These are phyloP conservation scores for Natator depressus DNA, from an alignment of 2,113 vertebrate genomes.

Conservation along the genomic window DNA sequence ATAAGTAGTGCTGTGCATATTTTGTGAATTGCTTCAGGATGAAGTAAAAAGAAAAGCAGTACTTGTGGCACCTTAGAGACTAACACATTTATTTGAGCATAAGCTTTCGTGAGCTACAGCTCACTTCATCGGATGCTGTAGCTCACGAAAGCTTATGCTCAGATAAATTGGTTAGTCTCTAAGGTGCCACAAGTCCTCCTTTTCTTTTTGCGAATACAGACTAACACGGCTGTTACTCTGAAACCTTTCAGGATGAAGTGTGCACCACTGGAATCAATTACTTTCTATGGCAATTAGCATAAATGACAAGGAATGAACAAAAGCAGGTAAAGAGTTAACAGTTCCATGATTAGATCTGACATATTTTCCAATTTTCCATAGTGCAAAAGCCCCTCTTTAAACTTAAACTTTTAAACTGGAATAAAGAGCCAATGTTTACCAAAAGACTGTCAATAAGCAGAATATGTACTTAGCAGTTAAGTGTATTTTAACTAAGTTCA, in stretches of 20 bases:
- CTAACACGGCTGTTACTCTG: too few relatives aligned
- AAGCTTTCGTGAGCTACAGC: too few relatives aligned
- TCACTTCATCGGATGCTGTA: too few relatives aligned
- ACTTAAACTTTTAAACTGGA: neutral
- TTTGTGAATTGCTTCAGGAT: neutral
- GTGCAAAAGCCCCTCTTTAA: neutral
- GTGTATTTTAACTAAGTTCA: neutral
- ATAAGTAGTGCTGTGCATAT: neutral
- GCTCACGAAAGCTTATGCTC: too few relatives aligned
- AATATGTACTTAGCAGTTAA: neutral
- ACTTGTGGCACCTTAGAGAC: too few relatives aligned
- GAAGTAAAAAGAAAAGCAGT: too few relatives aligned
- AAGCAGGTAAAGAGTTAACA: neutral
- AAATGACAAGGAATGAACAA: too few relatives aligned
- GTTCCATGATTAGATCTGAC: neutral
- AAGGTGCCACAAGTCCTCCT: too few relatives aligned
- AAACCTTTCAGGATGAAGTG: neutral
- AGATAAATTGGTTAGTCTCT: too few relatives aligned
- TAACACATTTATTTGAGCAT: too few relatives aligned
- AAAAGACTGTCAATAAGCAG: rapidly evolving
- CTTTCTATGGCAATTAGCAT: neutral
- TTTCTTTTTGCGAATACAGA: too few relatives aligned
- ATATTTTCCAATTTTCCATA: neutral
- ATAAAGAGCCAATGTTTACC: too few relatives aligned
- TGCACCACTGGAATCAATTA: neutral